These are phyloP conservation scores for Saccopteryx leptura DNA, from an alignment of 2,113 vertebrate species.

Conservation along the genomic window DNA sequence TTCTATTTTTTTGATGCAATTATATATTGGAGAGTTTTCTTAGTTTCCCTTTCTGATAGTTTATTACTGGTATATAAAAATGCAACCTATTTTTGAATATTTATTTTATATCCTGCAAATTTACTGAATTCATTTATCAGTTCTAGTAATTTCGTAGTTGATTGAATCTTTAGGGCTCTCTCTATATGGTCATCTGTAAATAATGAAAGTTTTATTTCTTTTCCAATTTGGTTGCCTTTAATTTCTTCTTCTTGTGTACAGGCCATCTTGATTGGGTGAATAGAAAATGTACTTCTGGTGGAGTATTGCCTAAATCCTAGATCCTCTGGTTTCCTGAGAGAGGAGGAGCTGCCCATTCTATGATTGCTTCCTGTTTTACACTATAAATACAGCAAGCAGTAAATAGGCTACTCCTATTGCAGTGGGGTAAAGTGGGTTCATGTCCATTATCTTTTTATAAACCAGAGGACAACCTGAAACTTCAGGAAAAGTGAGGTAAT, in stretches of 20 bases:
- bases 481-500: not conserved
- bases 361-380: not conserved
- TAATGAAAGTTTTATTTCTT: no score
- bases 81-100: no score
- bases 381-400: not conserved
- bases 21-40: no score
- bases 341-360: not conserved
- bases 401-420: not conserved
- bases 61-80: no score
- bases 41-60: no score
- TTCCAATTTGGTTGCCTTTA: no score
- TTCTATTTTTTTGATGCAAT: no score
- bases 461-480: not conserved
- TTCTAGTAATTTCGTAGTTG: no score
- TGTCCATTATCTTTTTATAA: not conserved
- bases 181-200: no score
- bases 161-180: no score
- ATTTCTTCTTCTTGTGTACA: not conserved
- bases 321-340: conserved; percentile 16
- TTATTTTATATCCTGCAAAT: no score
- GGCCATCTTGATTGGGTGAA: not conserved
- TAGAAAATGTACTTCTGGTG: conserved; percentile 2
- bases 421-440: not conserved
- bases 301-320: not conserved
- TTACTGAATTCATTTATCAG: no score